Percentiles rank a stretch among this genome's conserved stretches.
These are phyloP conservation scores for Eulacestoma nigropectus DNA, from an alignment of 2,113 vertebrate species.

Conservation along the genomic window DNA sequence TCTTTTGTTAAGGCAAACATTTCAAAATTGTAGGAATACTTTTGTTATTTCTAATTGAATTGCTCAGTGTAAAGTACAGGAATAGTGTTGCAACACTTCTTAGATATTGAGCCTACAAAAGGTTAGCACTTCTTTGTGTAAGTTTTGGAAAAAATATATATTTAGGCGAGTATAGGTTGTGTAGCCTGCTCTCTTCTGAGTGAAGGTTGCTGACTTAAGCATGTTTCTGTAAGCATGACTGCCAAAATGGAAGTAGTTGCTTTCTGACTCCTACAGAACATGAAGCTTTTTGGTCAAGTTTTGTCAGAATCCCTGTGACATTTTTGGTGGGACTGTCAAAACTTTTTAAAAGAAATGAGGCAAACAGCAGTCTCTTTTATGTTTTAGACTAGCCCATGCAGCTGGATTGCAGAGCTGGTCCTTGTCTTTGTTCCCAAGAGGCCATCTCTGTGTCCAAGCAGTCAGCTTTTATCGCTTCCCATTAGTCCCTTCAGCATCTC, in stretches of 20 bases:
- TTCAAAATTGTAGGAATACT: neutral
- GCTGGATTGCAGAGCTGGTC: neutral
- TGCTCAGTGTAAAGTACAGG: neutral
- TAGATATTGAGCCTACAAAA: neutral
- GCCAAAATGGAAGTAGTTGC: neutral
- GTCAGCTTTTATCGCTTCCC: neutral
- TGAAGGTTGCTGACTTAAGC: neutral
- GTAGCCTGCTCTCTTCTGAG: neutral
- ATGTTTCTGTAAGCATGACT: neutral
- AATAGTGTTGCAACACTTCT: neutral
- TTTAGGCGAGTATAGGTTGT: neutral
- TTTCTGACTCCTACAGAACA: neutral
- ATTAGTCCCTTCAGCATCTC: neutral
- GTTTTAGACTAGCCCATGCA: neutral
- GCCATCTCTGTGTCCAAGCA: neutral
- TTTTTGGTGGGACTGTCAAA: neutral
- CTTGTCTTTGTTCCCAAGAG: neutral
- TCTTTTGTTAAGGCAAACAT: neutral
- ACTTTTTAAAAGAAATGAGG: neutral
- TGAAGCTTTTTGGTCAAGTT: neutral
- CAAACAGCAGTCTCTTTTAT: neutral
- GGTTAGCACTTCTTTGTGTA: neutral
- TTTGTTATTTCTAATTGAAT: neutral
- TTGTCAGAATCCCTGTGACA: neutral
- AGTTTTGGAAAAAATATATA: neutral